Percentiles rank a stretch among this genome's conserved stretches.
Evolutionary conservation across 2,888 invertebrate species (phyloP).

Genomic region (Lasioglossum pauxillum): DNA sequence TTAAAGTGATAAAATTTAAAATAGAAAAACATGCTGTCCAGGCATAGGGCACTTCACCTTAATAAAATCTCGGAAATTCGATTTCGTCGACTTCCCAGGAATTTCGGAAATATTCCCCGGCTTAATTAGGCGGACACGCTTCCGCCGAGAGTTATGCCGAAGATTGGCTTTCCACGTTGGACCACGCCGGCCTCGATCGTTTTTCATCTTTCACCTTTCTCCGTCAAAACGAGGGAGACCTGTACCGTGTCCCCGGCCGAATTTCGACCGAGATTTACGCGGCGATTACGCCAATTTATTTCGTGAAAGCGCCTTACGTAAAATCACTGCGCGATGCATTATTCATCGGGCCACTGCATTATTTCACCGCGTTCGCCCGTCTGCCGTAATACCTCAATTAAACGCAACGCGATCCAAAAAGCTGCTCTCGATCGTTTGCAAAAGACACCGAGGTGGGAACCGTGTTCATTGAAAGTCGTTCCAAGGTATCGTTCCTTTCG

Average conservation of each 20-base stretch:
- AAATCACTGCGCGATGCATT: slow-evolving; percentile 48
- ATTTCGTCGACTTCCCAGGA: not conserved
- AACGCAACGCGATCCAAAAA: slow-evolving; percentile 22
- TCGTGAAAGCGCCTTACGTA: slow-evolving; percentile 58
- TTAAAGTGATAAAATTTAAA: too few relatives aligned
- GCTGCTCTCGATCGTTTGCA: not conserved
- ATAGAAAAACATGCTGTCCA: too few relatives aligned
- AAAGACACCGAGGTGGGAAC: not conserved
- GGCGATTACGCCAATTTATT: slow-evolving; percentile 53
- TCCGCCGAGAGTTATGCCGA: not conserved
- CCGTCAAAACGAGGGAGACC: not conserved
- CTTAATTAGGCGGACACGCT: not conserved
- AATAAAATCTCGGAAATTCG: not conserved
- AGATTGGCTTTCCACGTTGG: slow-evolving; percentile 18
- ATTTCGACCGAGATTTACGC: slow-evolving; percentile 47
- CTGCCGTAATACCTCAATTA: slow-evolving; percentile 32
- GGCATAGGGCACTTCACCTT: too few relatives aligned
- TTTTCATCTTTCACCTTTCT: slow-evolving; percentile 33
- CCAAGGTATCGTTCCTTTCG: not conserved
- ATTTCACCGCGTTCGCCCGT: slow-evolving; percentile 26
- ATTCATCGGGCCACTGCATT: slow-evolving; percentile 47
- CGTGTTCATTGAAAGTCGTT: not conserved
- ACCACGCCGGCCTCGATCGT: slow-evolving; percentile 1
- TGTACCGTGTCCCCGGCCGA: not conserved
- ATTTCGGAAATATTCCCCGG: not conserved